These are phyloP conservation scores for Solenopsis fugax DNA, from an alignment of 1,140 invertebrate genomes.

Conservation along the genomic window DNA sequence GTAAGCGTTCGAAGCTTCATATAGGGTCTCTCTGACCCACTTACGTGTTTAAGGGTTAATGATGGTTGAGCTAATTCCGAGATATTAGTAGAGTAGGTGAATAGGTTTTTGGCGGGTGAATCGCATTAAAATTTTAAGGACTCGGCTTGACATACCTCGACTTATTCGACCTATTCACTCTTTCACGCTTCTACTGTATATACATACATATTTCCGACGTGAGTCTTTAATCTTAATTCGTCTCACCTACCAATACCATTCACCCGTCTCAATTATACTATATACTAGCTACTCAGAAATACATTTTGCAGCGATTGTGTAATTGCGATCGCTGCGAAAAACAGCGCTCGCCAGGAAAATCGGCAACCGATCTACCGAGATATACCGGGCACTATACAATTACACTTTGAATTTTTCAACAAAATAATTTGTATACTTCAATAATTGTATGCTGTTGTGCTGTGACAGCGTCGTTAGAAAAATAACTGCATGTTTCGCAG, in stretches of 20 bases:
- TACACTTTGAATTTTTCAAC: constrained; percentile 12
- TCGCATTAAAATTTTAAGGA: constrained; percentile 12
- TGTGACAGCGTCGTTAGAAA: background rate
- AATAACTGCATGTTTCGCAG: background rate
- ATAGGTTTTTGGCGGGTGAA: constrained; percentile 6
- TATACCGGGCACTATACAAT: background rate
- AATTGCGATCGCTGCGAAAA: background rate
- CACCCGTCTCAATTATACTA: constrained; percentile 42
- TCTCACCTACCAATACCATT: constrained; percentile 6
- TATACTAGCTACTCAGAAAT: constrained; percentile 61
- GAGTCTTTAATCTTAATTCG: constrained; percentile 15
- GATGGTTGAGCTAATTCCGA: background rate
- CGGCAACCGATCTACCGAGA: background rate
- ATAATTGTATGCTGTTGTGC: background rate
- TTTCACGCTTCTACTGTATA: background rate
- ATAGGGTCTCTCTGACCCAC: too few relatives aligned
- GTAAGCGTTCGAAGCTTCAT: too few relatives aligned
- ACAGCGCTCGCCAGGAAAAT: background rate
- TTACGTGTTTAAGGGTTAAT: background rate
- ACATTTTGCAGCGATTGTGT: constrained; percentile 38
- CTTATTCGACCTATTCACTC: background rate
- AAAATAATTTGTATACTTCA: background rate
- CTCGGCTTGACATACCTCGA: background rate
- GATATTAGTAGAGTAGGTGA: constrained; percentile 13
- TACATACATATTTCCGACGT: background rate